These are phyloP conservation scores for Eulithis testata DNA, from an alignment of 2,888 invertebrate species.

Conservation along the genomic window DNA sequence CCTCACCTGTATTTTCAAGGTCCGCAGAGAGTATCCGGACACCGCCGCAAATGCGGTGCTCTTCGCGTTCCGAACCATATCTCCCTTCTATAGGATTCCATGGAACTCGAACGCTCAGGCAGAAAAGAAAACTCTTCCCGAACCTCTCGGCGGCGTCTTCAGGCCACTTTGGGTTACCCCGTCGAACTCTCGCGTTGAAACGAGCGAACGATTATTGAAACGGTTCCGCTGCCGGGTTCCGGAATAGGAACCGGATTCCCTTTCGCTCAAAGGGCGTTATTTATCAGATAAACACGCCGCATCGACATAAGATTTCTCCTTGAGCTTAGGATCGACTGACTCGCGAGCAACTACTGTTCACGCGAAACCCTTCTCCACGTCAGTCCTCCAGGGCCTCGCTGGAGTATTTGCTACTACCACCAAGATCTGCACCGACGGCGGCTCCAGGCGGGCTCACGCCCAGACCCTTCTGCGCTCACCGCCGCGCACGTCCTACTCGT, in stretches of 20 bases:
- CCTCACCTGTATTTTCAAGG: constrained; percentile 66
- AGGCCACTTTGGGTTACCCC: constrained; percentile 62
- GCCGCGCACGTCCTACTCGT: constrained; percentile 41
- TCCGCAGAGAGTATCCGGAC: constrained; percentile 63
- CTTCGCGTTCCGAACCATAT: constrained; percentile 77
- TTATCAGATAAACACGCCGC: too few relatives aligned
- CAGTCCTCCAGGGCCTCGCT: constrained; percentile 86
- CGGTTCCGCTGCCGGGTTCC: too few relatives aligned
- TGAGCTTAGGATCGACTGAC: constrained; percentile 85
- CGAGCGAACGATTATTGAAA: too few relatives aligned
- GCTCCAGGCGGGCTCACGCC: constrained; percentile 79
- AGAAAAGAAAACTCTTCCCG: constrained; percentile 76
- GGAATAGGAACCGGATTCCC: too few relatives aligned
- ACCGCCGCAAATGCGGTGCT: constrained; percentile 56
- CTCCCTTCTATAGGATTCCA: constrained; percentile 80
- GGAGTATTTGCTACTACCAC: constrained; percentile 89
- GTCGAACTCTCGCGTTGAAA: too few relatives aligned
- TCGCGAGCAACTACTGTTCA: constrained; percentile 83
- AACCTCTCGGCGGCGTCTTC: constrained; percentile 83
- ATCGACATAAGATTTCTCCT: constrained; percentile 58
- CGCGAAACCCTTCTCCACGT: constrained; percentile 82
- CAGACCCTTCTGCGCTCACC: constrained; percentile 85
- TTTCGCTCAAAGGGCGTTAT: too few relatives aligned
- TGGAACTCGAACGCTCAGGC: constrained; percentile 79
- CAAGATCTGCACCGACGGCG: constrained; percentile 86